Evolutionary conservation across 2,888 invertebrate genomes (phyloP).

Genomic region (Lasioglossum morio): DNA sequence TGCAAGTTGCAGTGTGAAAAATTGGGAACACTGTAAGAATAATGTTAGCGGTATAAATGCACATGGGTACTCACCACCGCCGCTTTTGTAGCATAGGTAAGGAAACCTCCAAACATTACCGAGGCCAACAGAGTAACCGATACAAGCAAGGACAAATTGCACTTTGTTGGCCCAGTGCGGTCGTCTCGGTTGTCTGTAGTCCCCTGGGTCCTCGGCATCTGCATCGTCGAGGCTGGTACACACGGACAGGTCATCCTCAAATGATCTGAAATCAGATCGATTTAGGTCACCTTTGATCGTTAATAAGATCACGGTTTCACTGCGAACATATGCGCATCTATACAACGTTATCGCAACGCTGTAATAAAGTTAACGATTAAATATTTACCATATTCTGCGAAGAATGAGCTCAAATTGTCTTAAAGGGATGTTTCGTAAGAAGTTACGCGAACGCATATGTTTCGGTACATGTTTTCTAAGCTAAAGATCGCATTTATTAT

Average conservation of each 20-base stretch:
- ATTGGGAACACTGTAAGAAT: background rate
- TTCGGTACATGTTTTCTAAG: background rate
- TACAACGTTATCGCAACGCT: background rate
- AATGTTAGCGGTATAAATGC: background rate
- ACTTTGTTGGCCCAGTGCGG: conserved; percentile 95
- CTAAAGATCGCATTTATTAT: background rate
- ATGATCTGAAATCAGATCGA: conserved; percentile 44
- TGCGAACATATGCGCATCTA: background rate
- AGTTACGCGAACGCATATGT: background rate
- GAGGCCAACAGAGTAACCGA: conserved; percentile 95
- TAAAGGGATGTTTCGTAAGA: background rate
- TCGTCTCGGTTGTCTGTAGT: conserved; percentile 90
- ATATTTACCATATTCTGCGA: background rate
- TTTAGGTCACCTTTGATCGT: background rate
- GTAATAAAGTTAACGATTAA: background rate
- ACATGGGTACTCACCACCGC: conserved; percentile 89
- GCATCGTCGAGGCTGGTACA: conserved; percentile 91
- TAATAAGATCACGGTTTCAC: background rate
- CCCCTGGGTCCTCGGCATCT: conserved; percentile 85
- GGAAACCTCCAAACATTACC: conserved; percentile 97
- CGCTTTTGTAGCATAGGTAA: conserved; percentile 95
- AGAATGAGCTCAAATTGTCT: background rate
- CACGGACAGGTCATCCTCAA: conserved; percentile 88
- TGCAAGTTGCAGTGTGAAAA: background rate
- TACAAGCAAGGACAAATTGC: conserved; percentile 95